Evolutionary conservation across 2,797 vertebrate species (phyloP), one percentile per base, ranked within the genome.

Genomic region (Manis javanica): DNA sequence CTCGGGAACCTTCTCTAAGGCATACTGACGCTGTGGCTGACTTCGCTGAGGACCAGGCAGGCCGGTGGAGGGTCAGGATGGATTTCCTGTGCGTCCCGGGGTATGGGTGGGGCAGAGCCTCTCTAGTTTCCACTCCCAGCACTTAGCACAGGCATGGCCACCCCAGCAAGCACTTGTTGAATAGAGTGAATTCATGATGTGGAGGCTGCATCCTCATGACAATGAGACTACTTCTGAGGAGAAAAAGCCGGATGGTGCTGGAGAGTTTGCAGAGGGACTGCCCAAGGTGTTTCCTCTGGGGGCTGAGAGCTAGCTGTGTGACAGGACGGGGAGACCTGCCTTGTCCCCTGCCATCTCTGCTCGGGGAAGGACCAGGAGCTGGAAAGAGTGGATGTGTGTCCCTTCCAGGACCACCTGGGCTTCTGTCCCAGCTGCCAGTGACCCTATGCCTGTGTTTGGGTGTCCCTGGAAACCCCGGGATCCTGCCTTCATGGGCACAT

Each of bases 151-250:
- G 15, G 39, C 21, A 1, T 1, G 6, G 69, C 74, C 0, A 1
- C 59, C n/a, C 24, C 42, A 1, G 3, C 9, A 29, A 13, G 26
- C 1, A 16, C 51, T 4, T 9, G 34, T 0, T 24, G 63, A n/a
- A 18, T 13, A 18, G 31, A 26, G 18, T 24, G 14, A 31, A 21
- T n/a, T 13, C 15, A 9, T 2, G 7, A 24, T 8, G 14, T 6
- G 81, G 0, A 1, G 3, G 59, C 29, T 10, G 2, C 23, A 1
- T 0, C 34, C 18, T 4, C 49, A 4, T 3, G 0, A 7, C 12
- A 9, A 21, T 19, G n/a, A 10, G 39, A 3, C 21, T 12, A 18
- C 7, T n/a, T 26, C n/a, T 2, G 5, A 14, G 96, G 21, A 5
- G 53, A 29, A 26, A 31, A 10, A 10, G 31, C 14, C 23, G 19